Percentiles rank a stretch among this genome's conserved stretches.
Conservation (phyloP, 1,140 invertebrate species). For the Spodoptera litura region DNA sequence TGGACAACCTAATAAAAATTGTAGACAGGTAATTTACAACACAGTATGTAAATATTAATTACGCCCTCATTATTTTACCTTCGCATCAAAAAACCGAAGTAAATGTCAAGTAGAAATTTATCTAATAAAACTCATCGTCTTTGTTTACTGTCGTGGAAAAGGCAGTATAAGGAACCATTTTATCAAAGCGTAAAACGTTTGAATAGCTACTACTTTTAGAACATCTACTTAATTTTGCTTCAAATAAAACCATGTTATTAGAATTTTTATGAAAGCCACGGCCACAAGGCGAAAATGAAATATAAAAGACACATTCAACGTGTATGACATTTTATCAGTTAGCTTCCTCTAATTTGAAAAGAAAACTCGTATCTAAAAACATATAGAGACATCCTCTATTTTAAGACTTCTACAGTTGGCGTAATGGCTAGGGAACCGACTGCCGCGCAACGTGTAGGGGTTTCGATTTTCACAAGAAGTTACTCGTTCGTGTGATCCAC, state of each 20-base stretch:
- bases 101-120: background rate
- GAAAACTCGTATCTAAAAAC: background rate
- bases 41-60: too few relatives aligned
- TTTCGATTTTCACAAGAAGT: too few relatives aligned
- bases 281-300: slow-evolving; percentile 8
- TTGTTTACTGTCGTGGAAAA: background rate
- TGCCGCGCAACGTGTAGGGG: too few relatives aligned
- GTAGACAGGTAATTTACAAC: too few relatives aligned
- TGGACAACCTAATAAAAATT: too few relatives aligned
- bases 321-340: slow-evolving; percentile 10
- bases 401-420: too few relatives aligned
- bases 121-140: background rate
- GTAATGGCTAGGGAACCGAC: too few relatives aligned
- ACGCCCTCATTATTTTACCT: too few relatives aligned
- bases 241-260: slow-evolving; percentile 11
- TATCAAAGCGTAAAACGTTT: background rate
- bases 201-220: slow-evolving; percentile 7
- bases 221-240: slow-evolving; percentile 14
- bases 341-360: background rate
- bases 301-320: slow-evolving; percentile 27
- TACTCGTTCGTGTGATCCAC: too few relatives aligned
- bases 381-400: too few relatives aligned
- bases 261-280: slow-evolving; percentile 21
- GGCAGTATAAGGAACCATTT: slow-evolving; percentile 1
- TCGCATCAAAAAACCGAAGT: too few relatives aligned